These are phyloP conservation scores for Amaurobius ferox DNA, from an alignment of 2,888 invertebrate species.

Conservation along the genomic window DNA sequence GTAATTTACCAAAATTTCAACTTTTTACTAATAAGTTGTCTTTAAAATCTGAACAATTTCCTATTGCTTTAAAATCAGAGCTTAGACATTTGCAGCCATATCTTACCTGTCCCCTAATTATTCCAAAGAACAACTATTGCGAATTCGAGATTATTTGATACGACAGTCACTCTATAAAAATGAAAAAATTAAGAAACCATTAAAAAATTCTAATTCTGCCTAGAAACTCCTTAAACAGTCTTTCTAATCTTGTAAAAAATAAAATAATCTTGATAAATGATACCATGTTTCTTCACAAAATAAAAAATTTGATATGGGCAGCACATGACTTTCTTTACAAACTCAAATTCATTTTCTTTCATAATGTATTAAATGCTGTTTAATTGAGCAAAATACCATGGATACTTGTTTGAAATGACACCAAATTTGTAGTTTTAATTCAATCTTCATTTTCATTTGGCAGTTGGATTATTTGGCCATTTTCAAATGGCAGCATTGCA, in stretches of 20 bases:
- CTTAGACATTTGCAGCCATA: slow-evolving; percentile 45
- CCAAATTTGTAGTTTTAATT: no score
- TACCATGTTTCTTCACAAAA: not conserved
- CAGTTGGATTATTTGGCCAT: no score
- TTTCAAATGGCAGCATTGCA: no score
- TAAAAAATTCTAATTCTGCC: slow-evolving; percentile 65
- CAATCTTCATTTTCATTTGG: no score
- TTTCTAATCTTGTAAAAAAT: not conserved
- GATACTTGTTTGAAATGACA: no score
- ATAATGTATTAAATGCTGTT: no score
- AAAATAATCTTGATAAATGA: slow-evolving; percentile 5
- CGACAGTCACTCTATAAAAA: slow-evolving; percentile 69
- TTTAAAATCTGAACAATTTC: not conserved
- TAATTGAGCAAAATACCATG: no score
- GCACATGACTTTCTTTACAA: no score
- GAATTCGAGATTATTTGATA: slow-evolving; percentile 69
- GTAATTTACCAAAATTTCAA: no score
- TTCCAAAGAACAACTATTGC: slow-evolving; percentile 65
- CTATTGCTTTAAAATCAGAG: slow-evolving; percentile 74
- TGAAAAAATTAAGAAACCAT: slow-evolving; percentile 57
- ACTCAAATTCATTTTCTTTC: no score
- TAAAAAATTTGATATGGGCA: no score
- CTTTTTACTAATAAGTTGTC: no score
- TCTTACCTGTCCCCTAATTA: slow-evolving; percentile 70
- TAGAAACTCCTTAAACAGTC: slow-evolving; percentile 56